Evolutionary conservation across 2,888 invertebrate species (phyloP).

Genomic region (Microctonus aethiopoides): DNA sequence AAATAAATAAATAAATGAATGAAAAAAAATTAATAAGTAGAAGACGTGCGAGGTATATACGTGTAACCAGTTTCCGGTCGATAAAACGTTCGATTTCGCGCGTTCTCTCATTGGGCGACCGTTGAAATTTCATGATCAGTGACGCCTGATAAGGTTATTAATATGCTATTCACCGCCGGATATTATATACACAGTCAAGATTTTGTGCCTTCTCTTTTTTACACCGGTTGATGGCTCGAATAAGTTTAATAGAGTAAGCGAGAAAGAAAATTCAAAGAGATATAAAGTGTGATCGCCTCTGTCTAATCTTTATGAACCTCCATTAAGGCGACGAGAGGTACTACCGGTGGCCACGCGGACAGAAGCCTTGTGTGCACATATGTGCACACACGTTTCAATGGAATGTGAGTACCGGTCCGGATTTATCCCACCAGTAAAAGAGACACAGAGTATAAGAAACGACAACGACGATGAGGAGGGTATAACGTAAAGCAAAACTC

Average conservation of each 20-base stretch:
- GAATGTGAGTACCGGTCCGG: constrained; percentile 23
- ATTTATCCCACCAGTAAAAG: constrained; percentile 11
- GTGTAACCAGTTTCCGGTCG: constrained; percentile 45
- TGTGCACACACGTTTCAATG: constrained; percentile 4
- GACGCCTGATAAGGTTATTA: constrained; percentile 50
- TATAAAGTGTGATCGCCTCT: constrained; percentile 34
- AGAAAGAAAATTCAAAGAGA: background rate
- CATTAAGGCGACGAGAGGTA: constrained; percentile 53
- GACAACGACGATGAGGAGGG: no score
- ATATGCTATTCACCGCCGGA: constrained; percentile 48
- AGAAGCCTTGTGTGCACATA: background rate
- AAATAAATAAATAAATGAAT: constrained; percentile 14
- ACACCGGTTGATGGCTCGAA: constrained; percentile 16
- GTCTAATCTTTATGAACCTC: constrained; percentile 58
- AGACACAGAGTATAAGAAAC: background rate
- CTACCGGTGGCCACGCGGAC: constrained; percentile 36
- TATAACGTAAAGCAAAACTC: constrained; percentile 18
- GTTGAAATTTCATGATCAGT: constrained; percentile 52
- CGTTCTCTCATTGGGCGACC: constrained; percentile 36
- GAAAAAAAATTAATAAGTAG: constrained; percentile 2
- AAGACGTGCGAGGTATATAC: background rate
- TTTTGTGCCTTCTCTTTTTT: background rate
- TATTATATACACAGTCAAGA: constrained; percentile 32
- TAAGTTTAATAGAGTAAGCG: background rate
- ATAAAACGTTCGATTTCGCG: constrained; percentile 44